Evolutionary conservation across 2,888 invertebrate species (phyloP).

Genomic region (Protophormia terraenovae): DNA sequence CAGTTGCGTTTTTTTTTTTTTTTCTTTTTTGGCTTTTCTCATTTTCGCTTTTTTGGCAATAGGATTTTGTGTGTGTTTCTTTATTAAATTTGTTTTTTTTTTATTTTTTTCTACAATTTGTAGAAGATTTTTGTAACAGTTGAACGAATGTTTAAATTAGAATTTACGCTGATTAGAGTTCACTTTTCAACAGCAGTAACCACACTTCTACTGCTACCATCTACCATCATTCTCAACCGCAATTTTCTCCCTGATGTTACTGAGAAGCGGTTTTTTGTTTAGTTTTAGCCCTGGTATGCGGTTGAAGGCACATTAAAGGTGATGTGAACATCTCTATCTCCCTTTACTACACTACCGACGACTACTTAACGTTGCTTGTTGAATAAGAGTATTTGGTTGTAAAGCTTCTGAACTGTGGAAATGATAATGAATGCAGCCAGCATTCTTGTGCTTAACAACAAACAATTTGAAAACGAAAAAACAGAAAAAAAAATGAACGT

Average conservation of each 20-base stretch:
- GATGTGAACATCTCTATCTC: slow-evolving; percentile 7
- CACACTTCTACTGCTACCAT: background rate
- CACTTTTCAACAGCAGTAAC: slow-evolving; percentile 57
- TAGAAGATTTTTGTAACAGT: slow-evolving; percentile 45
- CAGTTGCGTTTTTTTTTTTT: background rate
- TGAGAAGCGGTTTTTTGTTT: slow-evolving; percentile 23
- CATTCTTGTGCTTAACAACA: background rate
- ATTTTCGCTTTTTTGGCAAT: slow-evolving; percentile 20
- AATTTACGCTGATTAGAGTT: slow-evolving; percentile 71
- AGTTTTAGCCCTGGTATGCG: slow-evolving; percentile 32
- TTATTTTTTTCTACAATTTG: too few relatives aligned
- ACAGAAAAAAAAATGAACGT: background rate
- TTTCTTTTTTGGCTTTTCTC: slow-evolving; percentile 10
- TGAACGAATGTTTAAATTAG: slow-evolving; percentile 68
- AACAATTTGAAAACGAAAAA: background rate
- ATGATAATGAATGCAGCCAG: slow-evolving; percentile 32
- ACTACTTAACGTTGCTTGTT: slow-evolving; percentile 25
- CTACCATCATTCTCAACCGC: background rate
- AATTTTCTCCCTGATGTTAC: slow-evolving; percentile 34
- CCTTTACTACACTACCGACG: background rate
- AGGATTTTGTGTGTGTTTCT: background rate
- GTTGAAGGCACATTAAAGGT: slow-evolving; percentile 33
- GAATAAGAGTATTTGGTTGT: background rate
- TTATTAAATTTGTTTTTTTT: background rate
- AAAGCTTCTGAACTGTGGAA: slow-evolving; percentile 9